Percentiles rank a stretch among this genome's conserved stretches.
These are phyloP conservation scores for Spodoptera frugiperda DNA, from an alignment of 1,140 invertebrate species.

Conservation along the genomic window DNA sequence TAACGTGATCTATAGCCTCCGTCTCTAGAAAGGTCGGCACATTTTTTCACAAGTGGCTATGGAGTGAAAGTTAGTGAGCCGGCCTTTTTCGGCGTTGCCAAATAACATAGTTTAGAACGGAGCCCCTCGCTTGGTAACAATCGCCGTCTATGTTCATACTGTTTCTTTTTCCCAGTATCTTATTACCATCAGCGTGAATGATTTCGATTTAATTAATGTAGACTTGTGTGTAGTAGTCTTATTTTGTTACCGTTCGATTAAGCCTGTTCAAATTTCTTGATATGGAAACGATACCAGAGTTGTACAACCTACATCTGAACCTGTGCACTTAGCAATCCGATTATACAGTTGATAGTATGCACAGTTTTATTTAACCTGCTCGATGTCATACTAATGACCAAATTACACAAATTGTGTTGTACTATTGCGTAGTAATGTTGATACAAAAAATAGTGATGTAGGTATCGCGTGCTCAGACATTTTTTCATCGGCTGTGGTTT, in stretches of 20 bases:
- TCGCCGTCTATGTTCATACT: conserved; percentile 37
- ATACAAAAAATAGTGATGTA: background rate
- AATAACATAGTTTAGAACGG: conserved; percentile 59
- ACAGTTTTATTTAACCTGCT: too few relatives aligned
- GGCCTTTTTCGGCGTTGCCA: conserved; percentile 72
- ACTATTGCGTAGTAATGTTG: background rate
- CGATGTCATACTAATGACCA: too few relatives aligned
- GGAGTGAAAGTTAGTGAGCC: conserved; percentile 75
- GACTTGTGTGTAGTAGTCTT: background rate
- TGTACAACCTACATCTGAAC: too few relatives aligned
- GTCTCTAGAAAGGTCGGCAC: conserved; percentile 74
- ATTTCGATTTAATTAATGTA: background rate
- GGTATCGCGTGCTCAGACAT: conserved; percentile 3
- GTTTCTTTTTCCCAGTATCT: conserved; percentile 6
- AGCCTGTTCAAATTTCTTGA: too few relatives aligned
- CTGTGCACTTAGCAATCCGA: too few relatives aligned
- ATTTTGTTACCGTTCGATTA: background rate
- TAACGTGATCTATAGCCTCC: conserved; percentile 31
- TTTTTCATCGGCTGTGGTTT: conserved; percentile 2
- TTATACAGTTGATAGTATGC: too few relatives aligned
- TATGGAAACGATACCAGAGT: too few relatives aligned
- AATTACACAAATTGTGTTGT: too few relatives aligned
- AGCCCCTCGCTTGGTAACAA: conserved; percentile 55
- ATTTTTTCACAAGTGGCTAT: conserved; percentile 72
- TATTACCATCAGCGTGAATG: background rate